Evolutionary conservation across 2,888 invertebrate genomes (phyloP), one percentile per base, ranked within the genome.

Genomic region (Myathropa florea): DNA sequence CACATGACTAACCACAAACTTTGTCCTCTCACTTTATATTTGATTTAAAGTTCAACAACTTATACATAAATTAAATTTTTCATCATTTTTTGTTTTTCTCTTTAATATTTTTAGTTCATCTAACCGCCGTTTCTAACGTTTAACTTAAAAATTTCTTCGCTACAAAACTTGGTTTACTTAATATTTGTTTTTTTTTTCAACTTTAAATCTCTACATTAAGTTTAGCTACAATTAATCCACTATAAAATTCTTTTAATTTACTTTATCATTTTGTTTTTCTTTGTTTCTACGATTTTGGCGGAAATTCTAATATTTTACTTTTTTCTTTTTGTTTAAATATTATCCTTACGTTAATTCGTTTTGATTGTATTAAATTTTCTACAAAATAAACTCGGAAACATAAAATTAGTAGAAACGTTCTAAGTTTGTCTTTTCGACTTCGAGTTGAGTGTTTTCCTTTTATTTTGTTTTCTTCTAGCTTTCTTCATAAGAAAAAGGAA

Each of bases 351-450:
- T 68, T 83, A 83, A 67, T 72, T 83, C 78, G 76, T 86, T 88
- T 82, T 88, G 82, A 86, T 86, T 81, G 71, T 83, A 73, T 80
- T 87, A 55, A 78, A 81, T 83, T 87, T 68, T 68, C 79, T 82
- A 77, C 63, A 24, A 24, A 24, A 12, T 23, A 14, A 24, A 14
- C 24, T 24, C 57, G 57, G 14, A 24, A 12, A 24, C 57, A 12
- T 12, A 57, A 57, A 57, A 1, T 57, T 12, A 53, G 24, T 61
- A 33, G 23, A 61, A 75, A 77, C 67, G 53, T 76, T 63, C 57
- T 71, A 79, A 53, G 67, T 77, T 67, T 23, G 55, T 60, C 67
- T 60, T 60, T 65, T 57, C 30, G 46, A 64, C 57, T 73, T 78
- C 65, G 85, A 81, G 72, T 81, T 59, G 67, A 60, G 73, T 77